These are phyloP conservation scores for Ctenodactylus gundi DNA, from an alignment of 2,113 vertebrate species.

Conservation along the genomic window DNA sequence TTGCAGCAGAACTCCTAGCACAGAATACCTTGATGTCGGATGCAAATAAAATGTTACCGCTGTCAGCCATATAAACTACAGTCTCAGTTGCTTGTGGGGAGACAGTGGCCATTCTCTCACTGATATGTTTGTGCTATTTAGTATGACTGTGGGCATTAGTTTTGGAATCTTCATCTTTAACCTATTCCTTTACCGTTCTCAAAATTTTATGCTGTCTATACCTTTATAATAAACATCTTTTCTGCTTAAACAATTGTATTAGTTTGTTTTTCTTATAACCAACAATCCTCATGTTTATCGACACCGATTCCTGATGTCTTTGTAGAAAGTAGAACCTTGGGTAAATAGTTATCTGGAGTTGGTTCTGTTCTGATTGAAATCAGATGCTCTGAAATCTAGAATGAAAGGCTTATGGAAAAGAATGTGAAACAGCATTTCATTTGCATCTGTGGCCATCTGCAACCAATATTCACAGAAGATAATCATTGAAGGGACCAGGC, in stretches of 20 bases:
- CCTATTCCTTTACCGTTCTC: not conserved
- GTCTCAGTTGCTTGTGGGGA: not conserved
- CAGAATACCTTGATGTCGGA: not conserved
- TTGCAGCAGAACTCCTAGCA: not conserved
- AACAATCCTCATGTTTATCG: not conserved
- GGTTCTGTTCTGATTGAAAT: not conserved
- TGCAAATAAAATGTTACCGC: not conserved
- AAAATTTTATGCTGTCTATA: not conserved
- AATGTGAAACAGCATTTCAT: not conserved
- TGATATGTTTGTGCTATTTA: not conserved
- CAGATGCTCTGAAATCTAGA: not conserved
- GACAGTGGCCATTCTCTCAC: not conserved
- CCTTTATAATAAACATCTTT: conserved; percentile 1
- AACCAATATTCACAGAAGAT: not conserved
- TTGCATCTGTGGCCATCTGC: not conserved
- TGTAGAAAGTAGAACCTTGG: not conserved
- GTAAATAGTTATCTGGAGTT: not conserved
- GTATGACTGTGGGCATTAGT: not conserved
- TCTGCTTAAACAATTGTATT: not conserved
- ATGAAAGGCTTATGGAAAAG: not conserved
- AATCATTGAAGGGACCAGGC: not conserved
- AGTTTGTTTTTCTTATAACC: not conserved
- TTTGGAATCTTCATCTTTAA: not conserved
- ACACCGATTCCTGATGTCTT: not conserved
- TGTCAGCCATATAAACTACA: not conserved